These are phyloP conservation scores for Sinhomidia bicolor DNA, from an alignment of 2,888 invertebrate species.

Conservation along the genomic window DNA sequence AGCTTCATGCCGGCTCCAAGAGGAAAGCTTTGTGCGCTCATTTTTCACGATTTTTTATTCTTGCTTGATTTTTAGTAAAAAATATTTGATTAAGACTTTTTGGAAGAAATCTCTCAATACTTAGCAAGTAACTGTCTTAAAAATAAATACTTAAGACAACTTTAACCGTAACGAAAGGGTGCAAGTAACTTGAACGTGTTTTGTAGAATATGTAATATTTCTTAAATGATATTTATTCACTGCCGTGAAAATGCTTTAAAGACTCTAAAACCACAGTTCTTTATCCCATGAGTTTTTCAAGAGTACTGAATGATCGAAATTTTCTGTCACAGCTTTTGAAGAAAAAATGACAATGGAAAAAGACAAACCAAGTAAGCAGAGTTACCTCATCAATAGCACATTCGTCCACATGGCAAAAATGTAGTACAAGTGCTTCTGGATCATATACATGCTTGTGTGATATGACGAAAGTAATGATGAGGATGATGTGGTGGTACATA, in stretches of 20 bases:
- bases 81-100: no score
- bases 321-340: slow-evolving; percentile 11
- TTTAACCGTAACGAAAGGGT: no score
- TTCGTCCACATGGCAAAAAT: not conserved
- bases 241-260: no score
- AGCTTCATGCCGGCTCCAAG: not conserved
- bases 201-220: no score
- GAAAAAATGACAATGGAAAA: not conserved
- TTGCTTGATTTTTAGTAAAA: no score
- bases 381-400: slow-evolving; percentile 24
- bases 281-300: not conserved
- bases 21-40: not conserved
- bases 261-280: not conserved
- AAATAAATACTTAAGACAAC: no score
- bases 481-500: not conserved
- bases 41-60: no score
- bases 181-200: no score
- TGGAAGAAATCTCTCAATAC: no score
- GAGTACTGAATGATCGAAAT: not conserved
- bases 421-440: slow-evolving; percentile 11
- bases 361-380: not conserved
- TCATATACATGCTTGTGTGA: not conserved
- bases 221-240: no score
- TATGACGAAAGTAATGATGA: not conserved
- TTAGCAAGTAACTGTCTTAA: no score